Evolutionary conservation across 2,797 vertebrate species (phyloP), one percentile per base, ranked within the genome.

Genomic region (Megalops cyprinoides): DNA sequence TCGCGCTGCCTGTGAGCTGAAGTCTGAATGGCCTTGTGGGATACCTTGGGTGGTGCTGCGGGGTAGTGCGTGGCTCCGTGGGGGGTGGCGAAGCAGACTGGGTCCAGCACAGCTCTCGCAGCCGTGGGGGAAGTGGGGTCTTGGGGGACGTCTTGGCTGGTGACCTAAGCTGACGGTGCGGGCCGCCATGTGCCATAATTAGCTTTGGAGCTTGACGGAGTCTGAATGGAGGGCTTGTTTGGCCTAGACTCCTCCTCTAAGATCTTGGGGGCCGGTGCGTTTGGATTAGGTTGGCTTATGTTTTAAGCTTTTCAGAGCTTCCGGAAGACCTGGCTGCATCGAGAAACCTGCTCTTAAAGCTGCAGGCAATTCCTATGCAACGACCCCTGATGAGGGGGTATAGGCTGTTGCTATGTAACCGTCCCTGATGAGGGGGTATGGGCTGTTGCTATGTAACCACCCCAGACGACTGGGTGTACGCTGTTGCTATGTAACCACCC

Each of bases 401-500:
- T 69, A 69, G 65, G 18, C 65, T 37, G 9, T n/a, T 49, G 71
- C 34, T 5, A 20, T 69, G 71, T 49, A 74, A 49, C 71, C 71
- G 48, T 23, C 49, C 44, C 44, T 46, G 71, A 23, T 8, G 71
- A 49, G 39, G 1, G 44, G n/a, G 44, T 20, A 0, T 60, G 53
- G 51, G 15, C 51, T 15, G 15, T 60, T 60, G n/a, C 34, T 42
- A 9, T 1, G 37, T 69, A 69, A 69, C 34, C 37, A 23, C 60
- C 31, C 60, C 15, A 42, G 60, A 15, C 31, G 37, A 37, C 28
- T 18, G 60, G 65, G 37, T 15, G 39, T 69, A 69, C 5, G 65
- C 34, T 37, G 42, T 74, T 74, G 42, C 20, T 74, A 31, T 46
- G 71, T 31, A 49, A 46, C 69, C 23, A 39, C 42, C 71, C 42